These are phyloP conservation scores for Gryllus longicercus DNA, from an alignment of 2,888 invertebrate species.

Conservation along the genomic window DNA sequence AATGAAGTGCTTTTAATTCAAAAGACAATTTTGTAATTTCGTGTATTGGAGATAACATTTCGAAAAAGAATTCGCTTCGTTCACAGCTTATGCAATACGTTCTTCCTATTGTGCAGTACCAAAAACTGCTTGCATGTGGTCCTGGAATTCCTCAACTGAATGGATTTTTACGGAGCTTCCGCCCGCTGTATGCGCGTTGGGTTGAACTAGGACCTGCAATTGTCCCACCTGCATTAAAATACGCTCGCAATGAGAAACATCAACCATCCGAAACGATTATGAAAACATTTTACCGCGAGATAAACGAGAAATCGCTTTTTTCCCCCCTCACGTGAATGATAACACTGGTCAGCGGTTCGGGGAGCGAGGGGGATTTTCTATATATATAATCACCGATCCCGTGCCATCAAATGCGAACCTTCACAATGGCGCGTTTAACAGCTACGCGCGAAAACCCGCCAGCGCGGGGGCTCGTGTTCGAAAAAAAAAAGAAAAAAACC, in stretches of 20 bases:
- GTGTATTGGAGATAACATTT: too few relatives aligned
- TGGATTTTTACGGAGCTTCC: too few relatives aligned
- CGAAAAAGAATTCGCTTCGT: too few relatives aligned
- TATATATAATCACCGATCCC: not conserved
- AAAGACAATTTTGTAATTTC: too few relatives aligned
- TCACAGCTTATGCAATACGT: too few relatives aligned
- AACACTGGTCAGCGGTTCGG: not conserved
- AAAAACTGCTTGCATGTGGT: too few relatives aligned
- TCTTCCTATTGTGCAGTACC: too few relatives aligned
- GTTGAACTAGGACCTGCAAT: too few relatives aligned
- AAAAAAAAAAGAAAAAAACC: not conserved
- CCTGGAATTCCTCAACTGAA: too few relatives aligned
- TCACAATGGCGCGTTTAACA: not conserved
- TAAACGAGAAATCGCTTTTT: conserved; percentile 4
- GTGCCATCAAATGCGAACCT: not conserved
- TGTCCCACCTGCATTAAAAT: too few relatives aligned
- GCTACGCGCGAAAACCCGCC: not conserved
- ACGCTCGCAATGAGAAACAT: not conserved
- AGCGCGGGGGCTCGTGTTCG: not conserved
- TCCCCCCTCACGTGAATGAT: not conserved
- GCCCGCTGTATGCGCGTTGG: too few relatives aligned
- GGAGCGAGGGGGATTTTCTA: not conserved
- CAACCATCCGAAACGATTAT: not conserved
- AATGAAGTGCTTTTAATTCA: too few relatives aligned
- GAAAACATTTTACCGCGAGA: not conserved